Evolutionary conservation across 2,888 invertebrate species (phyloP).

Genomic region (Fragum sueziense): DNA sequence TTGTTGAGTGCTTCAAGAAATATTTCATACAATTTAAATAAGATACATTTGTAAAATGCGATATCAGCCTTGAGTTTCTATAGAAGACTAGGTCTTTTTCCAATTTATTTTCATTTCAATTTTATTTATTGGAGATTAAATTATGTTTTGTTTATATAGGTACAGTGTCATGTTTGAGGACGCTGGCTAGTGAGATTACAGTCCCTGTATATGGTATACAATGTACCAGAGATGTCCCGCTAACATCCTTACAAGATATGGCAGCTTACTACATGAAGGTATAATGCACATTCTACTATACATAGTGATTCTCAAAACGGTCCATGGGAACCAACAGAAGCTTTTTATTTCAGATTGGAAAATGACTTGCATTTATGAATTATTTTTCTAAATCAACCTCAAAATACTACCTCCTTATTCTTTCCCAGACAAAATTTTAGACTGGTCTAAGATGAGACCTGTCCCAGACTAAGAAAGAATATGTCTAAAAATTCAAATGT

Average conservation of each 20-base stretch:
- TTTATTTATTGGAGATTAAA: no score
- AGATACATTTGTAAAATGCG: not conserved
- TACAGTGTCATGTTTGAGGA: slow-evolving; percentile 87
- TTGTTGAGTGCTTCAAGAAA: no score
- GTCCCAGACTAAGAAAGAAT: no score
- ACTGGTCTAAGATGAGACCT: not conserved
- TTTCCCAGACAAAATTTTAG: no score
- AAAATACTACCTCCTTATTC: no score
- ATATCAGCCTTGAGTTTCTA: not conserved
- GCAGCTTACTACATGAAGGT: slow-evolving; percentile 85
- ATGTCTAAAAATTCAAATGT: no score
- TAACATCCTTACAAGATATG: slow-evolving; percentile 88
- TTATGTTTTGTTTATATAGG: slow-evolving; percentile 62
- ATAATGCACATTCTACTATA: slow-evolving; percentile 21
- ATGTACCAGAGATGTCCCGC: slow-evolving; percentile 90
- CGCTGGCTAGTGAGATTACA: slow-evolving; percentile 88
- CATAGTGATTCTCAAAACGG: not conserved
- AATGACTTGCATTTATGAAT: no score
- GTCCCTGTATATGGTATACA: slow-evolving; percentile 94
- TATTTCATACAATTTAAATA: not conserved
- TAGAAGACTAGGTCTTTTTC: not conserved
- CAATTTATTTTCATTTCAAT: not conserved
- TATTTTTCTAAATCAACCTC: no score
- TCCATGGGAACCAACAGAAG: no score
- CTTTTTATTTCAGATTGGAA: no score